Evolutionary conservation across 2,888 invertebrate genomes (phyloP).

Genomic region (Dryomyza anilis): DNA sequence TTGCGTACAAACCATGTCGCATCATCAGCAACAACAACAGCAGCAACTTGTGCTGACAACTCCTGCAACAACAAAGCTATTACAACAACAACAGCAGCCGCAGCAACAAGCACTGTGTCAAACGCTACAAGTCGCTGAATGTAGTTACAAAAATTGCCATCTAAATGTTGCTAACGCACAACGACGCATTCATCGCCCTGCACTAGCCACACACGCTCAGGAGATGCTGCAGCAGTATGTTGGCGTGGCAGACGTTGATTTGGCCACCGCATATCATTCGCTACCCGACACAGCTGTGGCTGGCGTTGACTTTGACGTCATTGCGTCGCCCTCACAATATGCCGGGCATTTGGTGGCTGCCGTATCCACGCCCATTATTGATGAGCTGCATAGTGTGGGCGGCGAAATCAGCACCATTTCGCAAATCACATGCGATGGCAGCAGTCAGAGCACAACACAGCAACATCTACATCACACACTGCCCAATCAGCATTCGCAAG

Average conservation of each 20-base stretch:
- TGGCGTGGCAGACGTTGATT: conserved; percentile 54
- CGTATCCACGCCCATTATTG: conserved; percentile 47
- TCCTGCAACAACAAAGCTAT: conserved; percentile 26
- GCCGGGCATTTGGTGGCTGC: conserved; percentile 39
- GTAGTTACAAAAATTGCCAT: conserved; percentile 60
- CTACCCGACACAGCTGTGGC: conserved; percentile 24
- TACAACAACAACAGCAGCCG: conserved; percentile 37
- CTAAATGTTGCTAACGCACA: conserved; percentile 41
- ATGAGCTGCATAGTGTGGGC: conserved; percentile 32
- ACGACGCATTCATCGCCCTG: conserved; percentile 35
- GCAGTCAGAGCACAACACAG: conserved; percentile 30
- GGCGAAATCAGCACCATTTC: conserved; percentile 47
- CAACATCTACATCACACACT: conserved; percentile 40
- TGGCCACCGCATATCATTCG: conserved; percentile 49
- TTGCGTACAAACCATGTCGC: conserved; percentile 46
- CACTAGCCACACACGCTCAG: conserved; percentile 28
- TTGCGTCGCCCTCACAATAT: conserved; percentile 45
- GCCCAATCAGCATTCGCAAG: conserved; percentile 42
- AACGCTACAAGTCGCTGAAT: conserved; percentile 45
- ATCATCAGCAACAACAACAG: conserved; percentile 42
- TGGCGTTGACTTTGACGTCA: conserved; percentile 38
- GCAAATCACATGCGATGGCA: too few species aligned
- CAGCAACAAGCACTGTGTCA: conserved; percentile 29
- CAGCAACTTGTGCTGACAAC: conserved; percentile 35
- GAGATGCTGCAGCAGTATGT: conserved; percentile 52